Percentiles rank a stretch among this genome's conserved stretches.
Evolutionary conservation across 2,888 invertebrate genomes (phyloP).

Genomic region (Helicoverpa assulta): DNA sequence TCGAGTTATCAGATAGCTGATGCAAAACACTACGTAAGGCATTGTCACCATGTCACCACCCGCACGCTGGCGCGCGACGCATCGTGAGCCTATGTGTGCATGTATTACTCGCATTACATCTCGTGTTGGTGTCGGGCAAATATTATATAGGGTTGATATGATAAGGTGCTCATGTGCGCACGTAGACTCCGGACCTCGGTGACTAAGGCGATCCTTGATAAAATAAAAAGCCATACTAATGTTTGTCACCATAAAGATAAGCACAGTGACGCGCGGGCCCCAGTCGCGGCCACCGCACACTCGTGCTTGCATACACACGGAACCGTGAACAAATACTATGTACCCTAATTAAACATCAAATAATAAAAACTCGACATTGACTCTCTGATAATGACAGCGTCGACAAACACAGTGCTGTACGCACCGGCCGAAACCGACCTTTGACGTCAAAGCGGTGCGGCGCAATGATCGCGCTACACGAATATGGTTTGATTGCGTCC

Average conservation of each 20-base stretch:
- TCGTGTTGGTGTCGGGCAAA: slow-evolving; percentile 76
- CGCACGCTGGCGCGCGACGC: slow-evolving; percentile 7
- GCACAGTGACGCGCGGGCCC: slow-evolving; percentile 73
- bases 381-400: slow-evolving; percentile 75
- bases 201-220: slow-evolving; percentile 83
- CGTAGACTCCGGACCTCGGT: slow-evolving; percentile 78
- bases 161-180: slow-evolving; percentile 73
- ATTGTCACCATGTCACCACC: slow-evolving; percentile 23
- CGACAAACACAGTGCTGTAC: slow-evolving; percentile 68
- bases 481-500: slow-evolving; percentile 61
- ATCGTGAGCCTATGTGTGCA: slow-evolving; percentile 36
- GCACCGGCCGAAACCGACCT: slow-evolving; percentile 63
- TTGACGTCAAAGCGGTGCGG: slow-evolving; percentile 66
- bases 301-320: slow-evolving; percentile 75
- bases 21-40: not conserved
- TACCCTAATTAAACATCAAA: slow-evolving; percentile 82
- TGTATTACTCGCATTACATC: slow-evolving; percentile 70
- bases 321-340: slow-evolving; percentile 79
- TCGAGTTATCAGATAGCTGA: slow-evolving; percentile 2
- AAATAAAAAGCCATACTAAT: slow-evolving; percentile 81
- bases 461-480: slow-evolving; percentile 55
- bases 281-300: slow-evolving; percentile 81
- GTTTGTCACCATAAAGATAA: slow-evolving; percentile 88
- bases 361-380: slow-evolving; percentile 81
- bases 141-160: slow-evolving; percentile 83